Percentiles rank a stretch among this genome's conserved stretches.
Evolutionary conservation across 1,140 invertebrate genomes (phyloP).

Genomic region (Ceratosolen solmsi): DNA sequence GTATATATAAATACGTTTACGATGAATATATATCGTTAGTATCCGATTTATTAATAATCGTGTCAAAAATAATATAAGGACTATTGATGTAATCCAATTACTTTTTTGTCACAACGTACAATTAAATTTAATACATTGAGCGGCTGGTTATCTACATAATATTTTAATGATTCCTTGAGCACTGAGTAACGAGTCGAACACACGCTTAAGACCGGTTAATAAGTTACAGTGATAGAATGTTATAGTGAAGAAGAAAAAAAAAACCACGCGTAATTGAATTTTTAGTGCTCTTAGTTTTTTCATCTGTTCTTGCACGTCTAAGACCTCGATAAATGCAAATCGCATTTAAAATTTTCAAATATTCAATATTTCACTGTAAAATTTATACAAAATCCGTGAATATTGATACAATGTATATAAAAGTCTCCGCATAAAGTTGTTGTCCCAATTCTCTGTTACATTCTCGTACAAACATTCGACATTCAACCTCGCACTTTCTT

Average conservation of each 20-base stretch:
- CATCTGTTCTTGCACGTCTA: neutral
- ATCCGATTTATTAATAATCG: too few species aligned
- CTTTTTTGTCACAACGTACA: too few species aligned
- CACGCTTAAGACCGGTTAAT: neutral
- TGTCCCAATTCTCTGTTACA: neutral
- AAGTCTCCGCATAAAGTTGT: neutral
- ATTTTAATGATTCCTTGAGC: neutral
- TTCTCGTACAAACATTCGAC: neutral
- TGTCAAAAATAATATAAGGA: too few species aligned
- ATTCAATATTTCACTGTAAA: conserved; percentile 42
- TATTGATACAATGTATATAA: conserved; percentile 17
- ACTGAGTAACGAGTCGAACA: neutral
- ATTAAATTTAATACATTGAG: too few species aligned
- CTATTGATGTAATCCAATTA: too few species aligned
- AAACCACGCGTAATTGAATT: neutral
- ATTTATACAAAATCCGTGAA: conserved; percentile 47
- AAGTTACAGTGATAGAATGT: neutral
- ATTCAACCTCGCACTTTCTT: conserved; percentile 20
- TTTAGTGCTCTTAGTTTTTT: neutral
- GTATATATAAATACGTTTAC: too few species aligned
- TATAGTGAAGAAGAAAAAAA: too few species aligned
- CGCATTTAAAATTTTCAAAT: neutral
- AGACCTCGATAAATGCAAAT: neutral
- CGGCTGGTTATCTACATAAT: neutral
- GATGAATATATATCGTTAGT: too few species aligned